Percentiles rank a stretch among this genome's conserved stretches.
Evolutionary conservation across 2,113 vertebrate species (phyloP).

Genomic region (Rhinichthys klamathensis): DNA sequence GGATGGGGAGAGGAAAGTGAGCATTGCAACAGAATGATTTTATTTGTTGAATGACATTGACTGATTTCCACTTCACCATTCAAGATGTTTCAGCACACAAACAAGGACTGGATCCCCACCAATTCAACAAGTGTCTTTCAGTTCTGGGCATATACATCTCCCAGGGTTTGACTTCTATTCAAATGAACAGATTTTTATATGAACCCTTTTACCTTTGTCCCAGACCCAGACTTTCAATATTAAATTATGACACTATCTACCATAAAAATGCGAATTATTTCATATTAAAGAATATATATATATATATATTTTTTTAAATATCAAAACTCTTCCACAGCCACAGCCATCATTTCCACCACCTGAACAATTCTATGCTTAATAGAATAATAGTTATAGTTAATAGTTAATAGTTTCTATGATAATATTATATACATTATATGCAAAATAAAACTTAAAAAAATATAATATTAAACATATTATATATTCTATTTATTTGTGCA

Average conservation of each 20-base stretch:
- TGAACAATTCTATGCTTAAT: background rate
- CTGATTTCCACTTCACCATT: constrained; percentile 37
- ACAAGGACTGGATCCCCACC: constrained; percentile 38
- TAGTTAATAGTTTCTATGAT: background rate
- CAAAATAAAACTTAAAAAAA: background rate
- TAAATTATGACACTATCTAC: background rate
- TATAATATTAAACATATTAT: too few species aligned
- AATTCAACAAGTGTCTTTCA: constrained; percentile 56
- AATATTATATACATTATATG: background rate
- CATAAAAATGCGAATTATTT: background rate
- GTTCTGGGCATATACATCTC: constrained; percentile 11
- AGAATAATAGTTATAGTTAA: too few species aligned
- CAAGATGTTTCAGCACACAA: constrained; percentile 48
- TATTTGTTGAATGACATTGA: constrained; percentile 56
- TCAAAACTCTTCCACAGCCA: background rate
- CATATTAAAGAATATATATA: background rate
- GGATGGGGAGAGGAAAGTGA: background rate
- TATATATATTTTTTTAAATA: too few species aligned
- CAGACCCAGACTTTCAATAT: background rate
- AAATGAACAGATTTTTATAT: background rate
- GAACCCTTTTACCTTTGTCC: background rate
- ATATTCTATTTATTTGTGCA: too few species aligned
- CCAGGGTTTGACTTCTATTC: background rate
- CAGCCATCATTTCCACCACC: background rate
- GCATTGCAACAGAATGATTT: constrained; percentile 36